Evolutionary conservation across 2,888 invertebrate genomes (phyloP).

Genomic region (Meteorus colon): DNA sequence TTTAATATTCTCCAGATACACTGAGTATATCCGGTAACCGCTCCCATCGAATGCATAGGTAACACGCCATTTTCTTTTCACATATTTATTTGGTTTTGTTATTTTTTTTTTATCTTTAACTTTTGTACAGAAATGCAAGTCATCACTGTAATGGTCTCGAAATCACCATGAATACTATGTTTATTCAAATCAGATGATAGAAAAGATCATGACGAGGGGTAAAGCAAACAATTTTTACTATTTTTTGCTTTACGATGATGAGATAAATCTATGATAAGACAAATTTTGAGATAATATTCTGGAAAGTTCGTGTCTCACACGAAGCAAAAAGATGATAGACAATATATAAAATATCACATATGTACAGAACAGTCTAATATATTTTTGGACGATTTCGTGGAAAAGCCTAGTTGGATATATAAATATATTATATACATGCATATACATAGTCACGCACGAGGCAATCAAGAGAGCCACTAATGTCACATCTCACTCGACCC

Average conservation of each 20-base stretch:
- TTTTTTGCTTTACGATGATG: constrained; percentile 25
- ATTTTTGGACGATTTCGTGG: constrained; percentile 8
- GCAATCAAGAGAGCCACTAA: constrained; percentile 6
- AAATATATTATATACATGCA: not conserved
- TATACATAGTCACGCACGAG: not conserved
- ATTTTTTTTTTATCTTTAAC: constrained; percentile 39
- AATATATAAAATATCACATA: not conserved
- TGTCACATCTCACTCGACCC: constrained; percentile 15
- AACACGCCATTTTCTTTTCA: constrained; percentile 49
- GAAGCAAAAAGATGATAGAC: not conserved
- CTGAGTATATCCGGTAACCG: constrained; percentile 69
- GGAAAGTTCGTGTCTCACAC: not conserved
- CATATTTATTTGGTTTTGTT: constrained; percentile 33
- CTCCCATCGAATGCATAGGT: constrained; percentile 54
- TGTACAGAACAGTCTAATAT: not conserved
- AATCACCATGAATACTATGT: not conserved
- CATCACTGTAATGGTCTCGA: not conserved
- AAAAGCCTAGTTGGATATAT: not conserved
- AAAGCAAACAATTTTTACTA: constrained; percentile 32
- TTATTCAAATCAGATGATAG: not conserved
- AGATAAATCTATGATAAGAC: constrained; percentile 23
- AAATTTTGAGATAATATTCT: not conserved
- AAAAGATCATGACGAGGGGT: not conserved
- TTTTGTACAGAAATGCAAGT: constrained; percentile 28
- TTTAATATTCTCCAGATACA: constrained; percentile 69